Evolutionary conservation across 2,888 invertebrate genomes (phyloP), one percentile per base, ranked within the genome.

Genomic region (Eugnorisma glareosa): DNA sequence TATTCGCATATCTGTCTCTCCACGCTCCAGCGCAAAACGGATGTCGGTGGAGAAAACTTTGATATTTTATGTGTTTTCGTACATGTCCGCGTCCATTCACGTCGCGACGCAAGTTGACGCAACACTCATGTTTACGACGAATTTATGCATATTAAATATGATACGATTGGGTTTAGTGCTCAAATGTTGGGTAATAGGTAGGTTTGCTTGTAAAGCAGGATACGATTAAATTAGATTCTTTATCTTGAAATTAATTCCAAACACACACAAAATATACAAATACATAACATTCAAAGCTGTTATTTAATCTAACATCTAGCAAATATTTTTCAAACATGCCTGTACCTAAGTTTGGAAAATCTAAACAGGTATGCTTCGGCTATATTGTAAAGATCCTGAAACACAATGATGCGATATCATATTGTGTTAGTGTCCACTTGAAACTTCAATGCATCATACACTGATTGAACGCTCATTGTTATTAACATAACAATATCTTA

Each of bases 21-120:
- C 84, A 87, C 85, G 88, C 86, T 83, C 81, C 86, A 83, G 70
- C 75, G 82, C 67, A 71, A 82, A 82, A 88, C 92, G 91, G 92
- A 94, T 92, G 92, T 91, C 90, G 90, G 74, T 81, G 87, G 93
- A 93, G 94, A 94, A 94, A 94, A 92, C 90, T 90, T 83, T 86
- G 81, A 90, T 82, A 90, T 90, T 88, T 89, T 88, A 83, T 86
- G 84, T 86, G 83, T 83, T 86, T 85, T 81, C 87, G 82, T 88
- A 88, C 82, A 86, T 88, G 84, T 84, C 82, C 84, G 87, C 73
- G 79, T 84, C 80, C 70, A 74, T 68, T 68, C 70, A 48, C 61
- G 71, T 45, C 67, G 73, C 63, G 73, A 77, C 73, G 31, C 28
- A 45, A 67, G 51, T 75, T 73, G 75, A 75, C 66, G 79, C 75